Evolutionary conservation across 2,113 vertebrate species (phyloP).

Genomic region (Leptobrachium ailaonicum): DNA sequence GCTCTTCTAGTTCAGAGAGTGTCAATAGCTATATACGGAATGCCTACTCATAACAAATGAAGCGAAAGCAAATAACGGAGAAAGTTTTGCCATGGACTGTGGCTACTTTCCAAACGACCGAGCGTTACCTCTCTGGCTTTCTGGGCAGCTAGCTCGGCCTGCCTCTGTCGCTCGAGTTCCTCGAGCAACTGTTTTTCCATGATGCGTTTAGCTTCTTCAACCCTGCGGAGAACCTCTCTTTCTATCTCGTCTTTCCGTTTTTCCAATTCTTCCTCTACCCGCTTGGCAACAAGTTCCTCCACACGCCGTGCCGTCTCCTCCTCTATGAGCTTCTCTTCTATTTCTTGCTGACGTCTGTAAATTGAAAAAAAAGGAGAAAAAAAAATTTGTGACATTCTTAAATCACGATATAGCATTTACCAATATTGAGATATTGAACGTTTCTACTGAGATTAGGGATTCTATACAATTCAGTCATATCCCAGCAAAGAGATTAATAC

Average conservation of each 20-base stretch:
- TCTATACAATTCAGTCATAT: too few species aligned
- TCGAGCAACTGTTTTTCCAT: slow-evolving; percentile 99
- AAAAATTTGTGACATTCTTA: too few species aligned
- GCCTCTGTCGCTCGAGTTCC: slow-evolving; percentile 98
- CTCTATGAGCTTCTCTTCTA: slow-evolving; percentile 98
- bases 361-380: too few species aligned
- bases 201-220: slow-evolving; percentile 98
- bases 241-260: slow-evolving; percentile 98
- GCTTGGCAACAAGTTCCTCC: slow-evolving; percentile 95
- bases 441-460: too few species aligned
- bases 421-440: too few species aligned
- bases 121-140: slow-evolving; percentile 99
- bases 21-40: neutral
- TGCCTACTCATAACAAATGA: slow-evolving; percentile 4
- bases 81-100: slow-evolving; percentile 91
- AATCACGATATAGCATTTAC: too few species aligned
- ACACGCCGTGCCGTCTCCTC: slow-evolving; percentile 97
- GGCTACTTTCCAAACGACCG: slow-evolving; percentile 97
- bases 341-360: slow-evolving; percentile 90
- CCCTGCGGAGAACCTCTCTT: slow-evolving; percentile 92
- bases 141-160: slow-evolving; percentile 95
- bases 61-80: slow-evolving; percentile 69
- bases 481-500: too few species aligned
- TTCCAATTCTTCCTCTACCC: slow-evolving; percentile 96
- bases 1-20: neutral